These are phyloP conservation scores for Ophion ventricosus DNA, from an alignment of 2,888 invertebrate species.

Conservation along the genomic window DNA sequence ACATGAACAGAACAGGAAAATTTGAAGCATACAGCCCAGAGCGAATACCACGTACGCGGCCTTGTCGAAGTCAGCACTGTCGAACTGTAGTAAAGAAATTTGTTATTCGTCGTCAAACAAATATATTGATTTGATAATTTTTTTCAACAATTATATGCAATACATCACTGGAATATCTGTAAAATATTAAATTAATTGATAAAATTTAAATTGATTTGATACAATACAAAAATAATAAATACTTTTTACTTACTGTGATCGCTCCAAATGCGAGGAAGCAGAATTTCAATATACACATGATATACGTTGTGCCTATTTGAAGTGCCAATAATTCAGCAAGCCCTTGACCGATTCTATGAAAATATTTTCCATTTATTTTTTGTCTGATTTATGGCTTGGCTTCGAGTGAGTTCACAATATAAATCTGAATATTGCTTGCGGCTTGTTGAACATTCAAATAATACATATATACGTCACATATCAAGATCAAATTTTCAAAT, in stretches of 20 bases:
- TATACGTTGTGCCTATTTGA: constrained; percentile 68
- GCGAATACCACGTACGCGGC: constrained; percentile 57
- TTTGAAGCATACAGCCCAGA: constrained; percentile 65
- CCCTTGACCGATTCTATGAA: constrained; percentile 52
- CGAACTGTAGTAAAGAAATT: constrained; percentile 24
- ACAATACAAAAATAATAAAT: not conserved
- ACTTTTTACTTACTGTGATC: constrained; percentile 65
- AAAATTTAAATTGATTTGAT: not conserved
- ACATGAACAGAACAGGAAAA: constrained; percentile 72
- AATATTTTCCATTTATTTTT: not conserved
- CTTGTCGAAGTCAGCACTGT: constrained; percentile 42
- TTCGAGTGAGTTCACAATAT: not conserved
- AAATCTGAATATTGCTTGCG: not conserved
- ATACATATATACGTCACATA: too few relatives aligned
- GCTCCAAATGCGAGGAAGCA: constrained; percentile 72
- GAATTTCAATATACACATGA: constrained; percentile 71
- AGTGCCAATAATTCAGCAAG: constrained; percentile 67
- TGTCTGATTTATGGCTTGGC: not conserved
- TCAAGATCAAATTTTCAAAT: too few relatives aligned
- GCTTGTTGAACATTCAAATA: not conserved
- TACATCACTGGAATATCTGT: not conserved
- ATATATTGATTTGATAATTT: not conserved
- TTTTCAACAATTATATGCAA: not conserved
- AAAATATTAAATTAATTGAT: not conserved
- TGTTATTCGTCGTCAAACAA: not conserved